Percentiles rank a stretch among this genome's conserved stretches.
phyloP scores from a whole-genome alignment of 2,113 vertebrate species.

The Anthoscopus minutus region DNA sequence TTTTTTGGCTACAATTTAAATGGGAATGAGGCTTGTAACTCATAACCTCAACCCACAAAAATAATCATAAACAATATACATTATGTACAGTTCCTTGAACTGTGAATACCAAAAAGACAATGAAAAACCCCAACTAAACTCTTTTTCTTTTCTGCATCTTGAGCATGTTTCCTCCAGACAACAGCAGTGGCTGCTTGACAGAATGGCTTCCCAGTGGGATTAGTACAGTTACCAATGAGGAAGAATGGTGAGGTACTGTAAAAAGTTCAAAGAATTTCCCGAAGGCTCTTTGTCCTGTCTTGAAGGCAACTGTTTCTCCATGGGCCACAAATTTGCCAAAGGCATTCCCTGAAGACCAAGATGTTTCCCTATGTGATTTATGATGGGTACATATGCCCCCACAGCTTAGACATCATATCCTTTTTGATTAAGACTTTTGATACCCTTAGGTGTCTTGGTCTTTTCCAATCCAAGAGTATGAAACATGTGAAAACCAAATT shows the following conservation, averaged over 20 bases:
- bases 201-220: not conserved
- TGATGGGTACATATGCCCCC: accelerated
- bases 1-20: not conserved
- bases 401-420: not conserved
- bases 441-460: not conserved
- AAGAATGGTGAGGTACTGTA: not conserved
- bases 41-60: not conserved
- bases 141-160: not conserved
- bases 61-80: not conserved
- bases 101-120: not conserved
- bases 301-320: not conserved
- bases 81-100: not conserved
- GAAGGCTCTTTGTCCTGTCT: not conserved
- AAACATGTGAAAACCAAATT: accelerated
- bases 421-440: not conserved
- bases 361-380: not conserved
- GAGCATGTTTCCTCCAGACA: not conserved
- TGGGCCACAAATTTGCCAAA: not conserved
- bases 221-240: not conserved
- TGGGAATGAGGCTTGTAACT: not conserved
- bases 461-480: not conserved
- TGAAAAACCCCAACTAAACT: not conserved
- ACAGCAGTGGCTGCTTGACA: not conserved
- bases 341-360: not conserved
- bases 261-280: not conserved